Evolutionary conservation across 2,113 vertebrate species (phyloP).

Genomic region (Oryzias curvinotus): DNA sequence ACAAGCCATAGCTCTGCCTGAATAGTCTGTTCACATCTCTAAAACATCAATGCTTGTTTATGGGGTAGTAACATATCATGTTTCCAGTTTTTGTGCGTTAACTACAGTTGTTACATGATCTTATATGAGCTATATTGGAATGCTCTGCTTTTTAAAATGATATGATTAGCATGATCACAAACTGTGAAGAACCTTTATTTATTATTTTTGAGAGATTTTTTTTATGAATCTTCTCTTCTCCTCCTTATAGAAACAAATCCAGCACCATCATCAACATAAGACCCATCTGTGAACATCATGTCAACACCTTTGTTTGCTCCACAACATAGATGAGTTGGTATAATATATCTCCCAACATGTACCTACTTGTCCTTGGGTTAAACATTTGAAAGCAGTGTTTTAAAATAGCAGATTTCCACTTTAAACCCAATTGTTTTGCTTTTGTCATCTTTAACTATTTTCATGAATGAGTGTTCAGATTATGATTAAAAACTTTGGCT

Average conservation of each 20-base stretch:
- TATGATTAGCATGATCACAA: background rate
- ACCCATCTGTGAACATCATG: slow-evolving; percentile 4
- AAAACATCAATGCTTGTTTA: too few species aligned
- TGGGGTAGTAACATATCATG: too few species aligned
- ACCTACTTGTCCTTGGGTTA: slow-evolving; percentile 3
- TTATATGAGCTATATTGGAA: too few species aligned
- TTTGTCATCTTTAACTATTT: background rate
- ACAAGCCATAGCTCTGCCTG: too few species aligned
- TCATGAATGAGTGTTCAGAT: background rate
- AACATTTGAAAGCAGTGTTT: background rate
- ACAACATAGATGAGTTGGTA: slow-evolving; percentile 4
- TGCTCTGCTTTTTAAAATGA: background rate
- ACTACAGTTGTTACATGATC: too few species aligned
- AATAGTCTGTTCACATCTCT: too few species aligned
- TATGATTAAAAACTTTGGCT: slow-evolving; percentile 19
- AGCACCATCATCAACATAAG: slow-evolving; percentile 59
- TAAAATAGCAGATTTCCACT: too few species aligned
- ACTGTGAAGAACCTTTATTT: background rate
- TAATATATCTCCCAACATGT: background rate
- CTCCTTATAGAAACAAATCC: slow-evolving; percentile 46
- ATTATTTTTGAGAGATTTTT: background rate
- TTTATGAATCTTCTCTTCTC: slow-evolving; percentile 12
- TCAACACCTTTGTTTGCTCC: slow-evolving; percentile 4
- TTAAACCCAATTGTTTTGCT: slow-evolving; percentile 2
- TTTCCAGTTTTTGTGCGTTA: too few species aligned